Evolutionary conservation across 2,113 vertebrate genomes (phyloP).

Genomic region (Pseudorectes ferrugineus): DNA sequence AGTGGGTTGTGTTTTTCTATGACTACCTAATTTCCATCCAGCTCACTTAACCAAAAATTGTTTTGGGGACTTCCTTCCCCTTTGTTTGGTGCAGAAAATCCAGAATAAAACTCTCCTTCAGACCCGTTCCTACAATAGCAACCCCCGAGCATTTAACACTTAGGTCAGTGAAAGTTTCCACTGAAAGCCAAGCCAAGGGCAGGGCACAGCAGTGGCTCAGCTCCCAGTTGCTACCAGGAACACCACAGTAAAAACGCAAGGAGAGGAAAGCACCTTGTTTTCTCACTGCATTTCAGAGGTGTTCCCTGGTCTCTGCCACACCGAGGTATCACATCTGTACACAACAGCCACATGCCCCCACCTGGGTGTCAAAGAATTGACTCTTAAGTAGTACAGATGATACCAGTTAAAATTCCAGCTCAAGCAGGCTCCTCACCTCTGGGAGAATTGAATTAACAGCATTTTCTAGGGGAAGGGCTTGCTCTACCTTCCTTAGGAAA

Average conservation of each 20-base stretch:
- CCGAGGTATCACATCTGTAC: rapidly evolving
- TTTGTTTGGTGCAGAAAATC: neutral
- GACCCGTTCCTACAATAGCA: neutral
- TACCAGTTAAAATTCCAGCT: neutral
- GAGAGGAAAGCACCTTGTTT: neutral
- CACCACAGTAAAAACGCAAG: neutral
- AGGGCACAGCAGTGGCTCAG: neutral
- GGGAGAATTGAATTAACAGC: neutral
- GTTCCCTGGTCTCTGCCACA: neutral
- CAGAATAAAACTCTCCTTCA: neutral
- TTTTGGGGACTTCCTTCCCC: neutral
- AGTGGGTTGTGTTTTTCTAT: neutral
- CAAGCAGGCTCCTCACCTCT: neutral
- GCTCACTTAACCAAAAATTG: neutral
- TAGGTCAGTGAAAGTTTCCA: neutral
- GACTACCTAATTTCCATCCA: neutral
- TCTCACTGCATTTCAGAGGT: neutral
- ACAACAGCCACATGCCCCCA: rapidly evolving
- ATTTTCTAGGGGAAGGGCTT: neutral
- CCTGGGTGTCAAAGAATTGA: neutral
- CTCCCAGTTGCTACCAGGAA: neutral
- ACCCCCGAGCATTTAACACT: neutral
- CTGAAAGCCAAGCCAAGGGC: neutral
- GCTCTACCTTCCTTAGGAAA: neutral
- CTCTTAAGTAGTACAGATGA: neutral